These are phyloP conservation scores for Oedothorax gibbosus DNA, from an alignment of 1,140 invertebrate genomes.

Conservation along the genomic window DNA sequence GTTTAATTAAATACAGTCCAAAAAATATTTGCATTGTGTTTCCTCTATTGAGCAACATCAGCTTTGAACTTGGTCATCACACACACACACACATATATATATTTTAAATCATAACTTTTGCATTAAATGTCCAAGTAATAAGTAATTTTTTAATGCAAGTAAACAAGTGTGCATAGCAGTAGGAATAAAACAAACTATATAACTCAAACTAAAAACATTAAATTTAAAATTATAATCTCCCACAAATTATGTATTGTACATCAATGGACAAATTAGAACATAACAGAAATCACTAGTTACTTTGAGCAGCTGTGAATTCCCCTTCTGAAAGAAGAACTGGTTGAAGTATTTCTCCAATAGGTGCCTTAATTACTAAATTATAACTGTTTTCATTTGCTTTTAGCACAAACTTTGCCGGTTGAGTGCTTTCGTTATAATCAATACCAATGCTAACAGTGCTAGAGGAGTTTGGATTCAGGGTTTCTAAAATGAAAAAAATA, in stretches of 20 bases:
- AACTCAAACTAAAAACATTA: background rate
- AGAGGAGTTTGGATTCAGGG: slow-evolving; percentile 71
- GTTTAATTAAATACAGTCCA: no score
- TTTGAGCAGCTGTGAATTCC: slow-evolving; percentile 82
- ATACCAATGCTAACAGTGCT: slow-evolving; percentile 78
- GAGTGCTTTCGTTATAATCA: slow-evolving; percentile 95
- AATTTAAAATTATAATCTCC: background rate
- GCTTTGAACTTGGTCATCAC: no score
- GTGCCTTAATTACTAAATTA: slow-evolving; percentile 80
- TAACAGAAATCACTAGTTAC: slow-evolving; percentile 66
- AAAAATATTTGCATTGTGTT: no score
- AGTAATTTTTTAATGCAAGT: no score
- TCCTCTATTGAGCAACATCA: no score
- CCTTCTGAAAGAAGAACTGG: slow-evolving; percentile 82
- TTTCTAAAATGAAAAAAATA: slow-evolving; percentile 63
- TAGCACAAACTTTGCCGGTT: slow-evolving; percentile 85
- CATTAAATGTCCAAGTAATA: no score
- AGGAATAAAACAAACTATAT: background rate
- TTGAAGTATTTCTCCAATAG: slow-evolving; percentile 89
- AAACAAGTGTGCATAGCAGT: no score
- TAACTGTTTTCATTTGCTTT: slow-evolving; percentile 74
- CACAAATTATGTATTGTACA: background rate
- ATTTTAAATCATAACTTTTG: no score
- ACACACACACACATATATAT: no score
- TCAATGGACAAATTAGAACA: background rate